These are phyloP conservation scores for Drosophila pseudotalamancana DNA, from an alignment of 2,888 invertebrate genomes.

Conservation along the genomic window DNA sequence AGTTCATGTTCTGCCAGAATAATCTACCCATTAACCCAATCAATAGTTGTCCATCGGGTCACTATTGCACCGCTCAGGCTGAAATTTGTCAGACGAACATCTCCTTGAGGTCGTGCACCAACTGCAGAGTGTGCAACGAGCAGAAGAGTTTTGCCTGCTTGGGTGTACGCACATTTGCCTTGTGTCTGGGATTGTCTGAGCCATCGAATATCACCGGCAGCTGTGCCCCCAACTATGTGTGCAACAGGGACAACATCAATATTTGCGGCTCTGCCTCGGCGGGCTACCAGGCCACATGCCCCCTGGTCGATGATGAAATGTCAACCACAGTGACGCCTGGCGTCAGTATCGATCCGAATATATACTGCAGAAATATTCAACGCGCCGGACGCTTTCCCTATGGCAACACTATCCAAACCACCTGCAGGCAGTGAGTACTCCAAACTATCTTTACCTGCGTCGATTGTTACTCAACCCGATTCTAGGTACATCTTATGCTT, in stretches of 20 bases:
- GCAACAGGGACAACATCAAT: constrained; percentile 33
- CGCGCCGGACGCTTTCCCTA: constrained; percentile 60
- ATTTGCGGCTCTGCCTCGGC: constrained; percentile 40
- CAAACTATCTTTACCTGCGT: no score
- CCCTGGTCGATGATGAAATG: constrained; percentile 26
- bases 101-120: not conserved
- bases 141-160: constrained; percentile 52
- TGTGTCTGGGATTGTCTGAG: constrained; percentile 43
- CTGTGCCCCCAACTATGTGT: constrained; percentile 37
- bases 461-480: not conserved
- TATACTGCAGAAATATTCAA: constrained; percentile 39
- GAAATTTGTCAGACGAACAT: constrained; percentile 25
- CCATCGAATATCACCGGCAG: constrained; percentile 35
- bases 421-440: constrained; percentile 61
- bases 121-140: constrained; percentile 43
- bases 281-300: constrained; percentile 44
- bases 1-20: constrained; percentile 46
- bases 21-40: constrained; percentile 8
- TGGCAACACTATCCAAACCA: constrained; percentile 38
- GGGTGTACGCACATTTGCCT: constrained; percentile 44
- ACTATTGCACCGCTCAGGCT: constrained; percentile 36
- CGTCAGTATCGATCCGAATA: constrained; percentile 8
- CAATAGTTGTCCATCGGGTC: constrained; percentile 42
- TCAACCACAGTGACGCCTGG: constrained; percentile 4
- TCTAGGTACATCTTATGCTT: constrained; percentile 58